These are phyloP conservation scores for Aptenodytes forsteri DNA, from an alignment of 2,113 vertebrate species.

Conservation along the genomic window DNA sequence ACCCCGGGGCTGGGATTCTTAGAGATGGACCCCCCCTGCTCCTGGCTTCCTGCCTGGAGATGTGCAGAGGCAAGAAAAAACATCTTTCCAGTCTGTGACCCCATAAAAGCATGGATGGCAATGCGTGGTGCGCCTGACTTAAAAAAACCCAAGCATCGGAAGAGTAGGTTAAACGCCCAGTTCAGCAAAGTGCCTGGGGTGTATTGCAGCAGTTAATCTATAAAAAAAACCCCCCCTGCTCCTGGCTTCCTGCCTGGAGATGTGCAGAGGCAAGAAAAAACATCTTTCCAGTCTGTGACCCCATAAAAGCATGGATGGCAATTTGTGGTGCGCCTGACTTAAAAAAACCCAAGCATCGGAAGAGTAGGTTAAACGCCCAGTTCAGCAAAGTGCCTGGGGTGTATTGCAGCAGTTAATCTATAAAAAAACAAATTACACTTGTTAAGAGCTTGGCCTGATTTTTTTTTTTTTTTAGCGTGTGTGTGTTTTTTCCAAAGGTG, in stretches of 20 bases:
- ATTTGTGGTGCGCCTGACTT: not conserved
- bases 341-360: rapidly evolving
- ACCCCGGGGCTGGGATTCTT: not conserved
- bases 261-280: not conserved
- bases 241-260: not conserved
- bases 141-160: rapidly evolving
- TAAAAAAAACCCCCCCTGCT: not conserved
- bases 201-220: not conserved
- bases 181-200: not conserved
- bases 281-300: not conserved
- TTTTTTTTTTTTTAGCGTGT: not conserved
- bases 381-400: not conserved
- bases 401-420: not conserved
- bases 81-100: not conserved
- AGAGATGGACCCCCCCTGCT: rapidly evolving
- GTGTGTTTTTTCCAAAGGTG: not conserved
- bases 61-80: not conserved
- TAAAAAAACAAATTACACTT: not conserved
- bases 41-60: not conserved
- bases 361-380: not conserved
- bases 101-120: not conserved
- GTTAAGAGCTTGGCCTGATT: not conserved
- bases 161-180: not conserved
- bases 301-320: not conserved
- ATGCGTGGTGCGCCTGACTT: not conserved